phyloP scores from a whole-genome alignment of 2,797 vertebrate species.

The Dendrocincla tyrannina region DNA sequence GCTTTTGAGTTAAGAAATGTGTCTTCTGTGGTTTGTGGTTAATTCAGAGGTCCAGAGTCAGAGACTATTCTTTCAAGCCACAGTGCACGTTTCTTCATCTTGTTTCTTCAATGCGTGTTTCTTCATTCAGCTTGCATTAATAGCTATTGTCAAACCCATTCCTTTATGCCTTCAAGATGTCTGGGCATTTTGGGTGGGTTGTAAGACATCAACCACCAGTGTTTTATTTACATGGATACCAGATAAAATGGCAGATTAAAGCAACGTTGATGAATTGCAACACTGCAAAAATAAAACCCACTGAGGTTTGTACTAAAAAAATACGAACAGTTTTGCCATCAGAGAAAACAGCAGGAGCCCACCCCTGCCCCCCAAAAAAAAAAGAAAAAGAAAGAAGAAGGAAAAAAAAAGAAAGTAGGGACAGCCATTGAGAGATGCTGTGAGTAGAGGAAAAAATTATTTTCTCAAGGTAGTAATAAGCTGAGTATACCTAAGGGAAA shows the following conservation, averaged over 20 bases:
- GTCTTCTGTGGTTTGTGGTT: not conserved
- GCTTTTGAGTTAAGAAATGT: not conserved
- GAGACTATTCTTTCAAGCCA: not conserved
- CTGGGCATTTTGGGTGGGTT: slow-evolving; percentile 12
- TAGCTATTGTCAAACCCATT: not conserved
- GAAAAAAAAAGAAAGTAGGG: not conserved
- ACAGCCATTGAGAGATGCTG: not conserved
- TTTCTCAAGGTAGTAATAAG: slow-evolving; percentile 36
- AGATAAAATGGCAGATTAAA: slow-evolving; percentile 52
- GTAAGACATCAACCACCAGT: not conserved
- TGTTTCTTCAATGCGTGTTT: not conserved
- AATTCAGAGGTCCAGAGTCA: not conserved
- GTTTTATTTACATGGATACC: not conserved
- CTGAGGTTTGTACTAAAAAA: slow-evolving; percentile 6
- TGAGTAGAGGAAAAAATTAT: not conserved
- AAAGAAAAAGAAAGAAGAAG: too few species aligned
- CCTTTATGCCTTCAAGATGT: not conserved
- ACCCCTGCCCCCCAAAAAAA: too few species aligned
- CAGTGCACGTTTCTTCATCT: not conserved
- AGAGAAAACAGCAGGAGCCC: not conserved
- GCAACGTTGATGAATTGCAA: slow-evolving; percentile 51
- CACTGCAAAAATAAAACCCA: not conserved
- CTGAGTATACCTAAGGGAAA: slow-evolving; percentile 20
- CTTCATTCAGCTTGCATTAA: slow-evolving; percentile 35
- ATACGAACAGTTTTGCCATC: not conserved